Evolutionary conservation across 37 sponge, comb jelly and placozoan species (phyloP).

Genomic region (Cliona cf. orientalis): DNA sequence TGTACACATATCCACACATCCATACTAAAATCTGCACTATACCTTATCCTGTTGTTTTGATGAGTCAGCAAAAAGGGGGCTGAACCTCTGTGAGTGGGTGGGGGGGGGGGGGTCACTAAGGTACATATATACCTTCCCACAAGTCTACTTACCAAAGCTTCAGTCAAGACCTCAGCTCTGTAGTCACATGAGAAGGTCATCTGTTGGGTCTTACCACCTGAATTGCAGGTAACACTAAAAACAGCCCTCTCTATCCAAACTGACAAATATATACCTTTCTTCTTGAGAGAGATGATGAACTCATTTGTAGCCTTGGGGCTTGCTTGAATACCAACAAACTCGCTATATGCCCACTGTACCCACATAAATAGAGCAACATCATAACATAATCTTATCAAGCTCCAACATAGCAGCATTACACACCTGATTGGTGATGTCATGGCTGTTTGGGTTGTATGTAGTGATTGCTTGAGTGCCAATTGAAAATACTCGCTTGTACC

Average conservation of each 20-base stretch:
- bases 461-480: conserved; percentile 86
- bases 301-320: conserved; percentile 95
- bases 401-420: neutral
- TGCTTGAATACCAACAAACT: conserved; percentile 84
- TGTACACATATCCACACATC: neutral
- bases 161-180: conserved; percentile 91
- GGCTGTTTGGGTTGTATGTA: conserved; percentile 89
- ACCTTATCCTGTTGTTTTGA: neutral
- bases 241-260: neutral
- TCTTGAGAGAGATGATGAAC: conserved; percentile 86
- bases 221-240: neutral
- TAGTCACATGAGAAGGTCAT: conserved; percentile 96
- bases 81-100: conserved; percentile 47
- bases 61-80: conserved; percentile 56
- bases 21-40: neutral
- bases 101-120: neutral
- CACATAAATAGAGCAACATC: too few species aligned
- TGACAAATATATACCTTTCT: conserved; percentile 19
- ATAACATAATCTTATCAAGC: too few species aligned
- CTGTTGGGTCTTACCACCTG: conserved; percentile 60
- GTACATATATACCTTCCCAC: neutral
- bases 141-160: conserved; percentile 67
- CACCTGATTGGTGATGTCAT: conserved; percentile 92
- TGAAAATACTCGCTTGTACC: conserved; percentile 94
- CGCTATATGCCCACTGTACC: conserved; percentile 93